Evolutionary conservation across 2,888 invertebrate genomes (phyloP).

Genomic region (Nemotelus nigrinus): DNA sequence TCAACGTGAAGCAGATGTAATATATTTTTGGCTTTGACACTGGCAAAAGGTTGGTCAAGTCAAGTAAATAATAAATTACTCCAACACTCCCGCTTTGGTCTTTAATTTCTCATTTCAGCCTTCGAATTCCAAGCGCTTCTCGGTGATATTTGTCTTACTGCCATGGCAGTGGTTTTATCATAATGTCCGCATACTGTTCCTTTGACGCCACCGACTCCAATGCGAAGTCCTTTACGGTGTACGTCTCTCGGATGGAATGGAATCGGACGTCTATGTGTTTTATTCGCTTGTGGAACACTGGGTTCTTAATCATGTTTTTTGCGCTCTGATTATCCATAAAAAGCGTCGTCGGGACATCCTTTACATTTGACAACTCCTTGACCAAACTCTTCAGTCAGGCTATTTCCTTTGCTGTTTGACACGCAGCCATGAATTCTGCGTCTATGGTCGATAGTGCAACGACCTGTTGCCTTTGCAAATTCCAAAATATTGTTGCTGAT

Average conservation of each 20-base stretch:
- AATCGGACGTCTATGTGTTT: not conserved
- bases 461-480: not conserved
- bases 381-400: not conserved
- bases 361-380: not conserved
- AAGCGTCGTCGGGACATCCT: not conserved
- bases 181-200: not conserved
- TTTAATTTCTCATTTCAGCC: no score
- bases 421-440: not conserved
- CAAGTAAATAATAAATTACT: no score
- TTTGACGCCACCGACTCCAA: not conserved
- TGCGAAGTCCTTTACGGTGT: not conserved
- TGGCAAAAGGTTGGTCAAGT: no score
- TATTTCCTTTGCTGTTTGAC: not conserved
- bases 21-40: no score
- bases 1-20: no score
- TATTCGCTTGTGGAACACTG: not conserved
- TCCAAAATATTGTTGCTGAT: not conserved
- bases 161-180: not conserved
- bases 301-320: not conserved
- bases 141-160: not conserved
- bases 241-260: not conserved
- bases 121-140: not conserved
- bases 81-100: no score
- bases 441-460: not conserved
- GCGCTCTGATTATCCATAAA: not conserved